Base-by-base conservation (phyloP, 35 echinoderm and acorn worm species). In the Ptychodera flava region DNA sequence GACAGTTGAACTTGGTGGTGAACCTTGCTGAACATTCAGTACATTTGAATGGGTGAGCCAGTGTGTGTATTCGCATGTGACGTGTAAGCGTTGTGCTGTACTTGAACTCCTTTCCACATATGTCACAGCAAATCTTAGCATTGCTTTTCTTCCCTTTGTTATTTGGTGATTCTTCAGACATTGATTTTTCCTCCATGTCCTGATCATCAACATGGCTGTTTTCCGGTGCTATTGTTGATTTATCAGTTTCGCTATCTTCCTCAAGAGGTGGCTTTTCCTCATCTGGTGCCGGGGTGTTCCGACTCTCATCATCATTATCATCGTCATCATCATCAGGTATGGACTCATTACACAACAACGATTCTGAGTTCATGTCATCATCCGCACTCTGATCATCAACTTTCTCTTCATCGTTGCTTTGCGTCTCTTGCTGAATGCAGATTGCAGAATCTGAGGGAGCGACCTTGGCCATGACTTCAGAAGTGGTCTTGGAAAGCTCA, bases 1-100 rank as follows among this genome's bases (percentile, higher is more conserved):
- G 96, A 85, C 96, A 99, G 81, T 99, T 99, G 37, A 99, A 99
- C 79, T 99, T 99, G 12, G 96, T 99, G 29, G 96, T 99, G 76
- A 99, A 99, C 0, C 85, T 92, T 16, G 96, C 93, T 27, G 81
- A 82, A 35, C 96, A 99, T 29, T 92, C 91, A 0, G 93, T 84
- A 36, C 96, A 99, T 29, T 92, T 89, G 86, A 92, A 99, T 29
- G 96, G 96, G 83, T 99, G 96, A 38, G 91, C 96, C 16, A 99
- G 79, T 31, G 91, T 91, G 75, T 99, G 96, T 28, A 31, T 94
- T 88, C 75, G 88, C 86, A 16, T 94, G 83, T 99, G 96, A 31
- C 93, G 92, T 75, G 82, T 77, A 1, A 99, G 80, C 14, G 96
- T 94, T 77, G 86, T 82, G 14, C 83, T 85, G 34, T 84, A 94